These are phyloP conservation scores for Vespertilio murinus DNA, from an alignment of 2,797 vertebrate species.

Conservation along the genomic window DNA sequence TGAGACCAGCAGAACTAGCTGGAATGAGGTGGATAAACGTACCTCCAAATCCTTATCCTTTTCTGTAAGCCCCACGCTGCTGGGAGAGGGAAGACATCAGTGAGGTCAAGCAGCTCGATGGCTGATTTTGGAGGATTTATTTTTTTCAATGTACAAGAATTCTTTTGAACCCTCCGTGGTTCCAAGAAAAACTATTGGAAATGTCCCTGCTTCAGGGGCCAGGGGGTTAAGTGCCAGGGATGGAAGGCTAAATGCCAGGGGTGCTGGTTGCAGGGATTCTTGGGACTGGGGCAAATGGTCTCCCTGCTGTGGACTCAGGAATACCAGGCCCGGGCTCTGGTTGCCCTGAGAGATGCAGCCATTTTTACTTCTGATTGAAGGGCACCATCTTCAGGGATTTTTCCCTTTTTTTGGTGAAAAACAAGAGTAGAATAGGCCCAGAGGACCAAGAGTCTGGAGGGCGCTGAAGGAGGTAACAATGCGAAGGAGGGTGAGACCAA, in stretches of 20 bases:
- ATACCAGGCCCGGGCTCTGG: conserved; percentile 66
- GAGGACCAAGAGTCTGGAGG: not conserved
- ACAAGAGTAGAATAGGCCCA: not conserved
- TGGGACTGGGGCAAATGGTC: conserved; percentile 61
- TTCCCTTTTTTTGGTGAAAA: conserved; percentile 61
- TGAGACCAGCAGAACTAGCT: conserved; percentile 3
- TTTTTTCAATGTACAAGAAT: conserved; percentile 70
- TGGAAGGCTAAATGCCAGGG: conserved; percentile 73
- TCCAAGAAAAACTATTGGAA: conserved; percentile 72
- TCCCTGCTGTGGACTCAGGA: conserved; percentile 73
- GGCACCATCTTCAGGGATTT: conserved; percentile 66
- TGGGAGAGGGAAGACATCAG: conserved; percentile 19
- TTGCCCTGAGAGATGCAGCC: conserved; percentile 78
- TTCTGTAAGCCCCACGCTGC: conserved; percentile 2
- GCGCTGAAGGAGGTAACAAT: not conserved
- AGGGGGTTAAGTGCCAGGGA: conserved; percentile 73
- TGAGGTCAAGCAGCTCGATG: not conserved
- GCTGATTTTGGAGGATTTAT: conserved; percentile 59
- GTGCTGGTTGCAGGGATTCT: conserved; percentile 67
- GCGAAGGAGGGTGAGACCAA: not conserved
- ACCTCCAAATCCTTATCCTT: not conserved
- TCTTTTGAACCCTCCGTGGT: conserved; percentile 74
- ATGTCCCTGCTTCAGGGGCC: conserved; percentile 63
- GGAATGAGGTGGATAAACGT: not conserved
- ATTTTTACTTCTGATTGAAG: conserved; percentile 68